Evolutionary conservation across 2,113 vertebrate species (phyloP), one percentile per base, ranked within the genome.

Genomic region (Dendropsophus ebraccatus): DNA sequence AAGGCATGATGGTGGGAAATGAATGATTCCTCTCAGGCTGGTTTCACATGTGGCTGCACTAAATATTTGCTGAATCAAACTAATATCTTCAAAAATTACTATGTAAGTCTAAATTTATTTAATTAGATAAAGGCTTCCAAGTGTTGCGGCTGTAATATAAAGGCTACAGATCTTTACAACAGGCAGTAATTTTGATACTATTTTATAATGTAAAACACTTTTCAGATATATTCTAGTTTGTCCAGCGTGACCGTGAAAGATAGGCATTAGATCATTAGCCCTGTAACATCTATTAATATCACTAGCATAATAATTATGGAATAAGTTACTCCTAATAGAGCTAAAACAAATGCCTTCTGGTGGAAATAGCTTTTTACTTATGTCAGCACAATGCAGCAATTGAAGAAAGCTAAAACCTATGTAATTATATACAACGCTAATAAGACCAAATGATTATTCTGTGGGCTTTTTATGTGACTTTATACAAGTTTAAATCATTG

Each of bases 341-440:
- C 41, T 16, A 17, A 52, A 83, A 83, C 25, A 30, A 37, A 83
- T 72, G 45, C 67, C 30, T 60, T 74, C 32, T 62, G 54, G 37
- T 76, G 25, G n/a, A 76, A 76, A 76, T 49, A 30, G 45, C 62
- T 84, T 76, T 58, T 35, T 50, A n/a, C 32, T 75, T 32, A 84
- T 62, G 54, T 65, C 62, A 69, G 14, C 32, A 23, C 30, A 45
- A 76, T 77, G 37, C 9, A 30, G 12, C 72, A 84, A 28, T 16
- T 50, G 14, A 62, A 76, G 74, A 58, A 25, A 56, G 30, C 12
- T 37, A 47, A 47, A 54, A 83, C 37, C 21, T 14, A 58, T 58
- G 25, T 45, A 76, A 76, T 76, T 50, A 62, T 79, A 28, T 45
- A 81, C 28, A 75, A 58, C 30, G 12, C n/a, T 54, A 73, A 56